These are phyloP conservation scores for Tapera naevia DNA, from an alignment of 2,797 vertebrate genomes.

Conservation along the genomic window DNA sequence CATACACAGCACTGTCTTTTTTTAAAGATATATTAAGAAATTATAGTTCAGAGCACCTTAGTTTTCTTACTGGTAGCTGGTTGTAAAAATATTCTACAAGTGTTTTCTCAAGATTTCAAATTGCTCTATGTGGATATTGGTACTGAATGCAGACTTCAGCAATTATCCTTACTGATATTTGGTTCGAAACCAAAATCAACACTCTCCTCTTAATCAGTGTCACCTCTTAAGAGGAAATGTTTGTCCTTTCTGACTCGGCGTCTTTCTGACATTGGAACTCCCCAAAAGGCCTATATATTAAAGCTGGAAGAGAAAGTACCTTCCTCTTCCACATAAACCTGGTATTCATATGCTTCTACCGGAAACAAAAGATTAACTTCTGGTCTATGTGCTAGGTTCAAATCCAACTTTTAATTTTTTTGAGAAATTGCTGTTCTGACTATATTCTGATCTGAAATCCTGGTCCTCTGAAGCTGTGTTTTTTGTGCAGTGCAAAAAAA, in stretches of 20 bases:
- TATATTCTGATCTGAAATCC: background rate
- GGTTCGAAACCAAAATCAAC: background rate
- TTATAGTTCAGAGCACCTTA: background rate
- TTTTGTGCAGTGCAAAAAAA: fast-evolving
- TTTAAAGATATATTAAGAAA: background rate
- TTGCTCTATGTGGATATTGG: background rate
- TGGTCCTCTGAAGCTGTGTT: background rate
- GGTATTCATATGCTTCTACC: background rate
- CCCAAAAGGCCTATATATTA: background rate
- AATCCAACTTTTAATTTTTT: background rate
- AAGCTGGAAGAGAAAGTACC: background rate
- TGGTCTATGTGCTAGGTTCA: background rate
- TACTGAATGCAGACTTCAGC: background rate
- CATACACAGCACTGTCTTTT: background rate
- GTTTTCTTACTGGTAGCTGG: background rate
- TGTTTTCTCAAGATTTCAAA: background rate
- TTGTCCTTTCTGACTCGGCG: background rate
- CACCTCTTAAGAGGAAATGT: background rate
- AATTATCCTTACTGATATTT: background rate
- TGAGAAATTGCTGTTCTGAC: background rate
- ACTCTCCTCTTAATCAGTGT: background rate
- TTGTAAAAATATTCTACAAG: background rate
- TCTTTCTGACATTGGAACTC: background rate
- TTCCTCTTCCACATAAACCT: background rate
- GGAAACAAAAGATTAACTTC: background rate